Evolutionary conservation across 2,797 vertebrate species (phyloP).

Genomic region (Cynodonichthys magdalenae): DNA sequence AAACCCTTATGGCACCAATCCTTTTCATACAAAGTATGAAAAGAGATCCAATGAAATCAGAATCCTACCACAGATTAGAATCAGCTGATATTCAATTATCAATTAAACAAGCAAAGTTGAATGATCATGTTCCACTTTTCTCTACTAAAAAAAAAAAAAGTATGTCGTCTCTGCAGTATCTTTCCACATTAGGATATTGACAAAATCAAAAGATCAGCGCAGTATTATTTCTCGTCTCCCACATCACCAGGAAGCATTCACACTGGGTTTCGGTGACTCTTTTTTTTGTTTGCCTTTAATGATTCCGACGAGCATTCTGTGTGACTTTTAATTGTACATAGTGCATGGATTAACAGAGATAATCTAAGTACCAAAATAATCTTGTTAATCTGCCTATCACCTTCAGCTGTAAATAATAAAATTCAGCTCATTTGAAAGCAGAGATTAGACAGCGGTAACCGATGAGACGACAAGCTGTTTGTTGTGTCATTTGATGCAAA

Average conservation of each 20-base stretch:
- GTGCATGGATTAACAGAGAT: constrained; percentile 48
- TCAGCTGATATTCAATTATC: constrained; percentile 27
- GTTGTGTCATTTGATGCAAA: constrained; percentile 5
- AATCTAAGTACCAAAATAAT: constrained; percentile 38
- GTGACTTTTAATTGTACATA: constrained; percentile 37
- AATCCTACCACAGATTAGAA: constrained; percentile 13
- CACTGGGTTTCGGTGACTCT: constrained; percentile 1
- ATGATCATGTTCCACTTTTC: constrained; percentile 11
- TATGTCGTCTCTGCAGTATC: constrained; percentile 4
- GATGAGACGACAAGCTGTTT: constrained; percentile 23
- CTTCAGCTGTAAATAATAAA: constrained; percentile 24
- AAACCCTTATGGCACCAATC: neutral
- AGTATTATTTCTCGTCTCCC: constrained; percentile 6
- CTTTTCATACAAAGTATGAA: constrained; percentile 24
- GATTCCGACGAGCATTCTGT: constrained; percentile 28
- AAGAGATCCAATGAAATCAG: neutral
- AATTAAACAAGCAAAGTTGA: constrained; percentile 22
- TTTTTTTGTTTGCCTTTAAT: constrained; percentile 16
- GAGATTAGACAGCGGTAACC: constrained; percentile 23
- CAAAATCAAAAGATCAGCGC: constrained; percentile 29
- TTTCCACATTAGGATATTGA: constrained; percentile 17
- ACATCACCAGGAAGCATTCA: constrained; percentile 2
- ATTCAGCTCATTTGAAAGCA: constrained; percentile 11
- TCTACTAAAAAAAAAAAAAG: neutral
- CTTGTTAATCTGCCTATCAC: constrained; percentile 32